phyloP scores from a whole-genome alignment of 2,113 vertebrate genomes.

The Benitochromis conjunctus region DNA sequence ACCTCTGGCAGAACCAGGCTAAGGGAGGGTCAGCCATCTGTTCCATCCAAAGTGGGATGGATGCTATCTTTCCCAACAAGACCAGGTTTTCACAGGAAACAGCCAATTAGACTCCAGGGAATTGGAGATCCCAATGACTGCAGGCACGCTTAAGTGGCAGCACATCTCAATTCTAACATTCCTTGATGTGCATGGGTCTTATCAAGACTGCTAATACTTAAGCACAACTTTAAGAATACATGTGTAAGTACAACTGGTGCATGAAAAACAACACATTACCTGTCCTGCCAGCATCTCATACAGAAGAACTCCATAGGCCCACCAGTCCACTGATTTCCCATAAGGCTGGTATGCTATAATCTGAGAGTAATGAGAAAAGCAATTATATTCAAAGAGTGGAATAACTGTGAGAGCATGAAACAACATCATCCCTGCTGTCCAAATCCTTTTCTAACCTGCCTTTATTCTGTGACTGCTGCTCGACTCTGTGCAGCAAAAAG shows the following conservation, averaged over 20 bases:
- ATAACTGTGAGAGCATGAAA: neutral
- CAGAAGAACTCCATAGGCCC: slow-evolving; percentile 94
- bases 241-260: neutral
- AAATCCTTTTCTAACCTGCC: neutral
- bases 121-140: neutral
- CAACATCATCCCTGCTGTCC: neutral
- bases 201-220: neutral
- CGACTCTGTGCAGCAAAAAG: neutral
- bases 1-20: neutral
- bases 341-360: slow-evolving; percentile 98
- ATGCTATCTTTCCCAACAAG: neutral
- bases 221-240: neutral
- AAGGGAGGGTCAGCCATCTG: neutral
- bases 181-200: neutral
- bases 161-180: neutral
- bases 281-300: slow-evolving; percentile 98
- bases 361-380: slow-evolving; percentile 60
- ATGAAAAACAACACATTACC: slow-evolving; percentile 68
- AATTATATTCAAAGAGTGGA: neutral
- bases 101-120: neutral
- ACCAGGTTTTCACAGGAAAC: neutral
- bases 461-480: neutral
- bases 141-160: neutral
- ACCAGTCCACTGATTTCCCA: slow-evolving; percentile 96
- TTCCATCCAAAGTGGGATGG: neutral